Percentiles rank a stretch among this genome's conserved stretches.
Conservation (phyloP, 2,888 invertebrate genomes). For the Entomobrya proxima region DNA sequence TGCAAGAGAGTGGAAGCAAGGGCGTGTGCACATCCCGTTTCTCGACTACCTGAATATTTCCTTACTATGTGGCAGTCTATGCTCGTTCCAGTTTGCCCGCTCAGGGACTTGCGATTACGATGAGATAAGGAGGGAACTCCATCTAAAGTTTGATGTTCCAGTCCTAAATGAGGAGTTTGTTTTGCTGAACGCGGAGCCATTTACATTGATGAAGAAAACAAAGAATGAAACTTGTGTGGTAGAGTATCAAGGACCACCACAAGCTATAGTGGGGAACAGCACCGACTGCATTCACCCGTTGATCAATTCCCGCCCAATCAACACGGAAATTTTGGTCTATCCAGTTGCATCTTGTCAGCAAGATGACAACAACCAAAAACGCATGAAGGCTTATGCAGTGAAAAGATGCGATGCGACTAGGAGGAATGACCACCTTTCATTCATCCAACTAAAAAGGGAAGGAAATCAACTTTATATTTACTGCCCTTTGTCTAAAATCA, state of each 20-base stretch:
- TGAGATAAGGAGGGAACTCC: not conserved
- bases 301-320: not conserved
- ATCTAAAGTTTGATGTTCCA: not conserved
- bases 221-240: not conserved
- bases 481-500: conserved; percentile 16
- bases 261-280: not conserved
- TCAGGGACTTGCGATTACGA: not conserved
- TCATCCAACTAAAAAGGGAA: conserved; percentile 19
- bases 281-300: conserved; percentile 23
- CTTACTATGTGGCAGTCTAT: not conserved
- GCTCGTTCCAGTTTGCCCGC: not conserved
- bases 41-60: not conserved
- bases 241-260: not conserved
- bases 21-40: not conserved
- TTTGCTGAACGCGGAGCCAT: not conserved
- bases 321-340: conserved; percentile 15
- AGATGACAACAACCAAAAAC: not conserved
- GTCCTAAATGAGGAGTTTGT: not conserved
- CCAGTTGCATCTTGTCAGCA: not conserved
- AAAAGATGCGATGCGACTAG: not conserved
- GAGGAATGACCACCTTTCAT: not conserved
- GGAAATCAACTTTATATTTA: not conserved
- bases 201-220: conserved; percentile 6
- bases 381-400: not conserved
- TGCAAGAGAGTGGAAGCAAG: not conserved